Percentiles rank a stretch among this genome's conserved stretches.
Evolutionary conservation across 2,113 vertebrate species (phyloP).

Genomic region (Empidonax alnorum): DNA sequence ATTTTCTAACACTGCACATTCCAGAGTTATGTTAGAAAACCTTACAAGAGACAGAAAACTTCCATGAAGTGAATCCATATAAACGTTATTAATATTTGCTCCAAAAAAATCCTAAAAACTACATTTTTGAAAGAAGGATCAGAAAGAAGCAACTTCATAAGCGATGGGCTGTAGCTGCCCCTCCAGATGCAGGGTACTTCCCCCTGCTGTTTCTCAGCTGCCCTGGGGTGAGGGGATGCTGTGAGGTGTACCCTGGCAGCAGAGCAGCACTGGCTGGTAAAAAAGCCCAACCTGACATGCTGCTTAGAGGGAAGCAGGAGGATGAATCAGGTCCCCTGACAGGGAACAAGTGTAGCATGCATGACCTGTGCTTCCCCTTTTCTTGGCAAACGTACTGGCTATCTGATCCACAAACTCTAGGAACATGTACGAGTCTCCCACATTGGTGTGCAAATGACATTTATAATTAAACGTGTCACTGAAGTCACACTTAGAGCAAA

Average conservation of each 20-base stretch:
- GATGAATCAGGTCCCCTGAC: background rate
- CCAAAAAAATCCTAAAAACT: background rate
- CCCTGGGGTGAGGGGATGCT: background rate
- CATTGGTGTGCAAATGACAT: background rate
- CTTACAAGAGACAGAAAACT: background rate
- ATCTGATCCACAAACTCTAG: background rate
- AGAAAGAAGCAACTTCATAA: background rate
- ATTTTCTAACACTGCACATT: background rate
- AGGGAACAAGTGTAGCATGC: background rate
- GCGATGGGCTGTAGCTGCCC: background rate
- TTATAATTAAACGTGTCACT: background rate
- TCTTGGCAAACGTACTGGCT: background rate
- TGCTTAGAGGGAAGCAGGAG: background rate
- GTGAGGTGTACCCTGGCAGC: background rate
- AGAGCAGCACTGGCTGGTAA: background rate
- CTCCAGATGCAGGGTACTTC: background rate
- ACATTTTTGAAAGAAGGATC: background rate
- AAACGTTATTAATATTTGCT: background rate
- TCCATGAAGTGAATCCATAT: background rate
- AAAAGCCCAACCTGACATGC: background rate
- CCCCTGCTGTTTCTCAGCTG: background rate
- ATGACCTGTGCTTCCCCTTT: background rate
- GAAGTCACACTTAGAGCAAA: background rate
- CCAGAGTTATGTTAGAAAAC: background rate
- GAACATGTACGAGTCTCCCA: accelerated